Base-by-base conservation (phyloP, 2,113 vertebrate species). In the Henicopernis longicauda region DNA sequence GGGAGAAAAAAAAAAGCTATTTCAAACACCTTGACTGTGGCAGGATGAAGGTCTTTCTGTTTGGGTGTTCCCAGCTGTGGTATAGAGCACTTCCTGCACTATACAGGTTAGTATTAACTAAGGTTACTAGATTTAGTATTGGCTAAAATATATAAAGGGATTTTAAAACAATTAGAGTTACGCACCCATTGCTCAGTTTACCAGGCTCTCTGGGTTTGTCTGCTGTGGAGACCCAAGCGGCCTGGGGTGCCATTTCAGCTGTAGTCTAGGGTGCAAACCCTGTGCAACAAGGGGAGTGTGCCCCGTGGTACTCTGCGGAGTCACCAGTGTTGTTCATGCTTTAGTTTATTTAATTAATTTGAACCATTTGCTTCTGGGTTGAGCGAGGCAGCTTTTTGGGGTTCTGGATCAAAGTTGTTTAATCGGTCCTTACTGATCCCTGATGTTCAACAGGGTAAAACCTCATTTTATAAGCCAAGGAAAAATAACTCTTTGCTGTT, bases 221-320 rank as follows among this genome's bases (percentile, higher is more conserved):
- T 82, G 42, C 57, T 63, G 38, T 20, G 12, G 66, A 19, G 18
- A 31, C 14, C 32, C 0, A 1, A 36, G 76, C 4, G 3, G 12
- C 31, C 7, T 8, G 27, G 6, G 25, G 5, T 44, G 47, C 34
- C 22, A 6, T 45, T 49, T 90, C 31, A 38, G 27, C 34, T 62
- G 63, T 47, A 40, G 31, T 42, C 27, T 9, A 34, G 27, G 52
- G 10, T 20, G 27, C 14, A 40, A 45, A 29, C 20, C n/a, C 40
- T 0, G 1, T 15, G 57, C 25, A 27, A 25, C 21, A 44, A 47
- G 32, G 42, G 6, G 13, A 66, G 6, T 0, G 5, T 49, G 40
- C 42, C 29, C 32, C 3, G 1, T 70, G 27, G 38, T 14, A 10
- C n/a, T 57, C 31, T 54, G 36, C 16, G 59, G 50, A 40, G 27